These are phyloP conservation scores for Cephalotes varians DNA, from an alignment of 2,888 invertebrate species.

Conservation along the genomic window DNA sequence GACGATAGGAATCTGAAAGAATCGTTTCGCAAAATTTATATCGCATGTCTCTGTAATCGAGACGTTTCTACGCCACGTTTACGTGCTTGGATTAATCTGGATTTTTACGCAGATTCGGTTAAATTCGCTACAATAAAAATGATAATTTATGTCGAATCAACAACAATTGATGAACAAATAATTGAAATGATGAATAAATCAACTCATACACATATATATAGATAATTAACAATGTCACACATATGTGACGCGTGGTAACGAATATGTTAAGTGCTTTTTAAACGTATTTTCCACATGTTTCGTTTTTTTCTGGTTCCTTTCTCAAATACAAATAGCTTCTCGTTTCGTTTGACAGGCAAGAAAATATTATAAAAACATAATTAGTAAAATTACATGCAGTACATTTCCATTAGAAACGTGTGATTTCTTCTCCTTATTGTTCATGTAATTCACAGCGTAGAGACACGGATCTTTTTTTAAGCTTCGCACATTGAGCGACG, in stretches of 20 bases:
- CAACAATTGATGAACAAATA: no score
- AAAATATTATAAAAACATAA: not conserved
- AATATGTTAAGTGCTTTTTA: no score
- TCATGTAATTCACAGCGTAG: not conserved
- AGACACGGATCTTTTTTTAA: not conserved
- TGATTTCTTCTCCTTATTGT: not conserved
- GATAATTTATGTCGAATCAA: no score
- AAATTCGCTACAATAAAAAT: not conserved
- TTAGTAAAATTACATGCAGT: not conserved
- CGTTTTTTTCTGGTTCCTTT: not conserved
- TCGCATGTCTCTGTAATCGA: no score
- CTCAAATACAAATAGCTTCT: not conserved
- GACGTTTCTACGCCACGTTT: not conserved
- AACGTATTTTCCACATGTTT: not conserved
- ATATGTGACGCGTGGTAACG: no score
- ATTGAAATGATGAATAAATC: no score
- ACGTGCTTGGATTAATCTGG: not conserved
- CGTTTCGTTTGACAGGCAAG: not conserved
- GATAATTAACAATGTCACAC: no score
- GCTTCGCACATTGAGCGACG: not conserved
- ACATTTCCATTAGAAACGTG: not conserved
- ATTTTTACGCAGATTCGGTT: not conserved
- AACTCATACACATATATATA: no score
- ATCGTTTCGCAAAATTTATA: not conserved
- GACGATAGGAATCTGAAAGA: not conserved